Conservation (phyloP, 2,113 vertebrate genomes). For the Zapornia atra region DNA sequence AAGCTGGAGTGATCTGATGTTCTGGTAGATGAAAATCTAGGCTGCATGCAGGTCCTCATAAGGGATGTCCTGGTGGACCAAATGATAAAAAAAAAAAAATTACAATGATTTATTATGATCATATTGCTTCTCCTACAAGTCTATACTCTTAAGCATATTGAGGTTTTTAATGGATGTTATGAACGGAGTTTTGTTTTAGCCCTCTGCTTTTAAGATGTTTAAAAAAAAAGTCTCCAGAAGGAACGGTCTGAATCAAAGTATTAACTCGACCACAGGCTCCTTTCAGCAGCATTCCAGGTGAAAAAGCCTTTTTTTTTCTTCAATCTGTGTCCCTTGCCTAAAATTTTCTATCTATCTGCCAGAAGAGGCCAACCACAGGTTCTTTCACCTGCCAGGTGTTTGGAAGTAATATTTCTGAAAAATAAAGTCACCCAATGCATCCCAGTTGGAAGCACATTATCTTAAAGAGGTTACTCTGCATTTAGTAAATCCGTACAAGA, state of each 20-base stretch:
- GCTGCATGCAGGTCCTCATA: not conserved
- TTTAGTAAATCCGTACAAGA: not conserved
- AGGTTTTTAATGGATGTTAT: not conserved
- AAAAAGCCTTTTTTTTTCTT: not conserved
- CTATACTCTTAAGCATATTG: not conserved
- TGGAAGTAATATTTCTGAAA: not conserved
- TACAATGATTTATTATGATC: not conserved
- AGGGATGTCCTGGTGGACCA: not conserved
- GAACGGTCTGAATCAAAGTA: not conserved
- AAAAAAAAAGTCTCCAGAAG: not conserved
- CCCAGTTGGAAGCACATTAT: not conserved
- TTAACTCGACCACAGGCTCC: not conserved
- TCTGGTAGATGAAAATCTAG: not conserved
- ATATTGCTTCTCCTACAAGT: not conserved
- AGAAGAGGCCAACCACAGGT: not conserved
- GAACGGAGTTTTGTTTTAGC: not conserved
- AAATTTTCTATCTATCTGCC: not conserved
- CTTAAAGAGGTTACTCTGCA: not conserved
- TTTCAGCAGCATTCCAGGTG: not conserved
- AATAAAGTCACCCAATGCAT: not conserved
- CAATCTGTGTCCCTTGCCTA: accelerated
- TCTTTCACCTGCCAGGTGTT: not conserved
- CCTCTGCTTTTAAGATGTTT: not conserved
- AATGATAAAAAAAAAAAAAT: not conserved
- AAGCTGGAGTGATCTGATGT: not conserved